A percentile compares a stretch with the other conserved stretches of the same genome.
Evolutionary conservation across 2,113 vertebrate species (phyloP).

Genomic region (Setophaga coronata): DNA sequence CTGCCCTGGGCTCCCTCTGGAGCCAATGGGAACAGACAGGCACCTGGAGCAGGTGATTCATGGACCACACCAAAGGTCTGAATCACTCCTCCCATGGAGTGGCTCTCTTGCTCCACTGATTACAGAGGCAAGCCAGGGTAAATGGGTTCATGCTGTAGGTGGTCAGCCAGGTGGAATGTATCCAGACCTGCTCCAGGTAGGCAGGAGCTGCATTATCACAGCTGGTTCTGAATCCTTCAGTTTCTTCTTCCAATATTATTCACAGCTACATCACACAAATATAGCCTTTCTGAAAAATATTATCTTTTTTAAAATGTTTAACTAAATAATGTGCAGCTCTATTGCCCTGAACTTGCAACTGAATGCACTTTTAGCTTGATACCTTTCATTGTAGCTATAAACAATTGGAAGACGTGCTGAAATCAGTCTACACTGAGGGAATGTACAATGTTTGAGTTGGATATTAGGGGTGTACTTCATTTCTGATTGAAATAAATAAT

Average conservation of each 20-base stretch:
- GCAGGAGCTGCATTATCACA: neutral
- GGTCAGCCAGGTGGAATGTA: conserved; percentile 50
- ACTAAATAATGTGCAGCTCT: neutral
- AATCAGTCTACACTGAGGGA: neutral
- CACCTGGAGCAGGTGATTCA: conserved; percentile 42
- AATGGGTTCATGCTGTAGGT: conserved; percentile 39
- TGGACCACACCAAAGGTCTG: conserved; percentile 56
- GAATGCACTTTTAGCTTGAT: neutral
- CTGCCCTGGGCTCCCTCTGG: conserved; percentile 1
- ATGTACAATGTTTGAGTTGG: neutral
- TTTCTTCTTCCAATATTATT: neutral
- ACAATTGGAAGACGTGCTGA: neutral
- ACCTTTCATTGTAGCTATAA: neutral
- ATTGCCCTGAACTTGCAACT: neutral
- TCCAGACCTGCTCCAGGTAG: conserved; percentile 25
- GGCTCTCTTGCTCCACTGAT: neutral
- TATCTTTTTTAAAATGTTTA: neutral
- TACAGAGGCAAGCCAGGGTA: neutral
- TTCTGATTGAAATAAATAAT: neutral
- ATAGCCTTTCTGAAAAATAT: neutral
- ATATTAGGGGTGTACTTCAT: neutral
- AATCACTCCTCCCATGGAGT: conserved; percentile 1
- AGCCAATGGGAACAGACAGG: conserved; percentile 10
- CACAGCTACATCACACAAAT: neutral
- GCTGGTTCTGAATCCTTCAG: neutral